phyloP scores from a whole-genome alignment of 2,888 invertebrate species.

The Dascillus cervinus region DNA sequence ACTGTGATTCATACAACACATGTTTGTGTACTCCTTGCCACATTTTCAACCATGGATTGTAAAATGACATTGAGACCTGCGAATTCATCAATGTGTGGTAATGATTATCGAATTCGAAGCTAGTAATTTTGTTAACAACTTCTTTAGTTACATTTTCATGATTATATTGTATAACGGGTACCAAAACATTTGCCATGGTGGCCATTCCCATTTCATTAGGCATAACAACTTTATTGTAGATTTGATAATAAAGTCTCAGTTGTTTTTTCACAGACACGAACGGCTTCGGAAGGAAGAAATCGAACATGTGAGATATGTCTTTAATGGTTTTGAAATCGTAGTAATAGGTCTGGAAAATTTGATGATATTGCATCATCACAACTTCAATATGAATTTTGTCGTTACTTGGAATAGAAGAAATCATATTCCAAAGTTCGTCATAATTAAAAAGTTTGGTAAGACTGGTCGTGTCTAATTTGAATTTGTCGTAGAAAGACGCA shows the following conservation, averaged over 20 bases:
- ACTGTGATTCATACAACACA: conserved; percentile 25
- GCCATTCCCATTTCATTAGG: conserved; percentile 41
- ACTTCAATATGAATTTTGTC: conserved; percentile 20
- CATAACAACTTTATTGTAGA: conserved; percentile 20
- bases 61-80: conserved; percentile 34
- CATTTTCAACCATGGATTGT: conserved; percentile 41
- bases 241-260: conserved; percentile 19
- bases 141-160: conserved; percentile 26
- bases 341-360: conserved; percentile 17
- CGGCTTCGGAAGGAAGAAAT: conserved; percentile 9
- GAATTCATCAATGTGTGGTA: conserved; percentile 31
- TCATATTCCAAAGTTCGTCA: conserved; percentile 8
- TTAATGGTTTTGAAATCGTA: conserved; percentile 18
- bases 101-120: conserved; percentile 27
- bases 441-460: conserved; percentile 14
- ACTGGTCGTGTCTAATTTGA: conserved; percentile 13
- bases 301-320: conserved; percentile 8
- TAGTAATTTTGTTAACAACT: conserved; percentile 21
- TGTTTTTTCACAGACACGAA: conserved; percentile 12
- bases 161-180: conserved; percentile 25
- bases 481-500: conserved; percentile 12
- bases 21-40: conserved; percentile 39
- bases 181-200: conserved; percentile 28
- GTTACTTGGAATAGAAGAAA: conserved; percentile 13
- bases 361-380: conserved; percentile 14